Percentiles rank a stretch among this genome's conserved stretches.
Evolutionary conservation across 2,113 vertebrate species (phyloP).

Genomic region (Piaya cayana): DNA sequence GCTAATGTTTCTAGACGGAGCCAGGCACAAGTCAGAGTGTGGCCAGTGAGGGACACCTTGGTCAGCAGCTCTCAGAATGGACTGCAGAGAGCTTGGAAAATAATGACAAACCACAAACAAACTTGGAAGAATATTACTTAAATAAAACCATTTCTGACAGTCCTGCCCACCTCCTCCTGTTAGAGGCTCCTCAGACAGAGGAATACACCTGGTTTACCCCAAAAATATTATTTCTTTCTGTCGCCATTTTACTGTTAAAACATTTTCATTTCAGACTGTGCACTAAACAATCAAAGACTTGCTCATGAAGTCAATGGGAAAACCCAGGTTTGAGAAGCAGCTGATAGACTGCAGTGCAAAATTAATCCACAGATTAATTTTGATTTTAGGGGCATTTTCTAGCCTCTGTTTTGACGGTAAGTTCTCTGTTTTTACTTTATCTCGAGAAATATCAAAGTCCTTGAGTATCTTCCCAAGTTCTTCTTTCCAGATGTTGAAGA

Average conservation of each 20-base stretch:
- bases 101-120: background rate
- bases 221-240: background rate
- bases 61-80: background rate
- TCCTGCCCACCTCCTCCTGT: background rate
- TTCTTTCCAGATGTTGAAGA: constrained; percentile 66
- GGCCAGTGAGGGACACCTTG: accelerated
- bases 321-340: background rate
- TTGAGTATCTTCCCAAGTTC: constrained; percentile 51
- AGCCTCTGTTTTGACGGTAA: background rate
- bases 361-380: background rate
- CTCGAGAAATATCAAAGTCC: constrained; percentile 50
- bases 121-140: background rate
- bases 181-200: background rate
- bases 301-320: background rate
- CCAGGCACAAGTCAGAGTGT: background rate
- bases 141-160: background rate
- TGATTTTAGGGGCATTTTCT: background rate
- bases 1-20: background rate
- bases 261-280: background rate
- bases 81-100: background rate
- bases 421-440: constrained; percentile 42
- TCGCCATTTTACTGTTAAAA: background rate
- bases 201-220: background rate
- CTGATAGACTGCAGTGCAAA: background rate
- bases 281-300: background rate